phyloP scores from a whole-genome alignment of 64 coral and sea anemone species.

The Montipora sp. region DNA sequence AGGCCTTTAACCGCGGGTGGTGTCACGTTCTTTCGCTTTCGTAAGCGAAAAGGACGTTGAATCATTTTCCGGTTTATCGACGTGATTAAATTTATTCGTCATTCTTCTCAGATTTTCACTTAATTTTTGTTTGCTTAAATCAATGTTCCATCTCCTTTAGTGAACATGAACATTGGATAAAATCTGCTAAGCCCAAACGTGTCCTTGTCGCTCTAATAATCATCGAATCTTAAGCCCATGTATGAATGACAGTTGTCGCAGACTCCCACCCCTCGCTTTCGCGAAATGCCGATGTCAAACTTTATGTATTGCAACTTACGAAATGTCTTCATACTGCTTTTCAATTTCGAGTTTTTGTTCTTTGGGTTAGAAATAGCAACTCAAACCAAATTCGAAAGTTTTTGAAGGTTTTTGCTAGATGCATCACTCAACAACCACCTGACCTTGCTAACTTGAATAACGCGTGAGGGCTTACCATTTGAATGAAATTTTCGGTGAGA shows the following conservation, averaged over 20 bases:
- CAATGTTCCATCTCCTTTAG: not conserved
- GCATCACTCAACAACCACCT: no score
- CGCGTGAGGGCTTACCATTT: no score
- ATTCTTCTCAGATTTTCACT: not conserved
- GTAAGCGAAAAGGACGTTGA: not conserved
- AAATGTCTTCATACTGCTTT: no score
- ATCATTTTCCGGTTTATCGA: slow-evolving; percentile 4
- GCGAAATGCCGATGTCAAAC: no score
- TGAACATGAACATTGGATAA: no score
- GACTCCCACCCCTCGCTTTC: no score
- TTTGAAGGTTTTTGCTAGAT: not conserved
- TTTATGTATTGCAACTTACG: no score
- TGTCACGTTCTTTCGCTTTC: slow-evolving; percentile 28
- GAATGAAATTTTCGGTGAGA: no score
- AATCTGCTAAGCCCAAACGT: not conserved
- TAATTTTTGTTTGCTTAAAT: not conserved
- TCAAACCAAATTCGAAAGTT: not conserved
- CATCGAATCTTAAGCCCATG: no score
- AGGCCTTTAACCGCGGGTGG: not conserved
- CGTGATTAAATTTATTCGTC: not conserved
- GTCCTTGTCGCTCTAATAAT: not conserved
- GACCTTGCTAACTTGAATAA: no score
- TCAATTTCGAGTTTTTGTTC: not conserved
- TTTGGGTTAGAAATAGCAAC: no score
- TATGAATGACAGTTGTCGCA: no score